Conservation (phyloP, 2,888 invertebrate genomes). For the Scelioninae gen. 1 region DNA sequence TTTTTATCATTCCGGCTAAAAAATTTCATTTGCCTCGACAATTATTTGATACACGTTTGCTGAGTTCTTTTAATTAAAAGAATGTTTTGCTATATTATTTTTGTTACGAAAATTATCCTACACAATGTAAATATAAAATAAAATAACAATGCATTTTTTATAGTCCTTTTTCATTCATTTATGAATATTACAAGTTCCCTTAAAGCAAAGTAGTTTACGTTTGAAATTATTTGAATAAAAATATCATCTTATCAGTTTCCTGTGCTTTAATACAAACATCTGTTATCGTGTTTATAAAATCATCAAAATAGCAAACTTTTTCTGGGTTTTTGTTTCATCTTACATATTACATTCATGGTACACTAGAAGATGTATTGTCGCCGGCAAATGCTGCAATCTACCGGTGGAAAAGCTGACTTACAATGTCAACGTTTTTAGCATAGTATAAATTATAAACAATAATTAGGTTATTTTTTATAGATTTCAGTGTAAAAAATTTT, state of each 20-base stretch:
- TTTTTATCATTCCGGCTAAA: too few relatives aligned
- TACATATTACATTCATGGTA: background rate
- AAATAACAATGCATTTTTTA: too few relatives aligned
- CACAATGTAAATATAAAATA: too few relatives aligned
- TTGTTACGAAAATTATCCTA: too few relatives aligned
- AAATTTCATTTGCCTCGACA: too few relatives aligned
- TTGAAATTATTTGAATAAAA: background rate
- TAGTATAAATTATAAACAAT: background rate
- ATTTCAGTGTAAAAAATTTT: background rate
- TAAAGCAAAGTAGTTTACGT: background rate
- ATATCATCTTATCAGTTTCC: background rate
- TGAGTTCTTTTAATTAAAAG: too few relatives aligned
- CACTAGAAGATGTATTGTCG: background rate
- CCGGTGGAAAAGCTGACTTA: background rate
- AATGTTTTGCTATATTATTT: too few relatives aligned
- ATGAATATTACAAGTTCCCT: too few relatives aligned
- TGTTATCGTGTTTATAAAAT: background rate
- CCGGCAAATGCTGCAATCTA: conserved; percentile 2
- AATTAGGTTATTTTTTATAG: background rate
- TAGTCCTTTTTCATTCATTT: too few relatives aligned
- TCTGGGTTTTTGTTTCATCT: background rate
- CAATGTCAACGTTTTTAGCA: background rate
- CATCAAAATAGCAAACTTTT: background rate
- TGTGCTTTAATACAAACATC: conserved; percentile 4
- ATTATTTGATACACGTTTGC: too few relatives aligned